A percentile compares a stretch with the other conserved stretches of the same genome.
Conservation (phyloP, 2,888 invertebrate species). For the Heliconius ismenius region DNA sequence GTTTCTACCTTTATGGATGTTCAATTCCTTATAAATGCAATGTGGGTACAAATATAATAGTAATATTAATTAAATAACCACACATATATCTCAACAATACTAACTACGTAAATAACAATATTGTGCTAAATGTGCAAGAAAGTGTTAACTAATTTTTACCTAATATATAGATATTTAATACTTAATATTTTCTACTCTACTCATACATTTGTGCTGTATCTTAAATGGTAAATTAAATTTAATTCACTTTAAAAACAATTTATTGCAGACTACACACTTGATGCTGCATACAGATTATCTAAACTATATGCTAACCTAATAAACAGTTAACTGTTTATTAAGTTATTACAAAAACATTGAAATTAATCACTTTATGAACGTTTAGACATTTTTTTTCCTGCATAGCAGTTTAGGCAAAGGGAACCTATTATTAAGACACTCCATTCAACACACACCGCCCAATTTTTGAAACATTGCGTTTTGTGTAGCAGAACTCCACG, state of each 20-base stretch:
- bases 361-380: not conserved
- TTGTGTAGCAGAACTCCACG: no score
- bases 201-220: constrained; percentile 32
- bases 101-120: constrained; percentile 53
- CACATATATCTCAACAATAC: constrained; percentile 37
- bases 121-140: constrained; percentile 72
- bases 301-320: constrained; percentile 2
- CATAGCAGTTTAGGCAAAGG: no score
- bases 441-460: no score
- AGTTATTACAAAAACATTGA: not conserved
- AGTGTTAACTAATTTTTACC: constrained; percentile 51
- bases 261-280: not conserved
- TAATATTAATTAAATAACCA: constrained; percentile 43
- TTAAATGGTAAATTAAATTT: constrained; percentile 25
- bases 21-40: constrained; percentile 39
- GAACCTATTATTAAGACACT: no score
- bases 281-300: not conserved
- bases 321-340: not conserved
- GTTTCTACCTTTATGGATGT: constrained; percentile 21
- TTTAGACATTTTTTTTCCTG: no score
- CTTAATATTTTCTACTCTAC: constrained; percentile 43
- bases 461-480: no score
- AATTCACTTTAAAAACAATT: not conserved
- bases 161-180: constrained; percentile 51
- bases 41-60: constrained; percentile 22